Conservation (phyloP, 2,113 vertebrate genomes). For the Arenaria interpres region DNA sequence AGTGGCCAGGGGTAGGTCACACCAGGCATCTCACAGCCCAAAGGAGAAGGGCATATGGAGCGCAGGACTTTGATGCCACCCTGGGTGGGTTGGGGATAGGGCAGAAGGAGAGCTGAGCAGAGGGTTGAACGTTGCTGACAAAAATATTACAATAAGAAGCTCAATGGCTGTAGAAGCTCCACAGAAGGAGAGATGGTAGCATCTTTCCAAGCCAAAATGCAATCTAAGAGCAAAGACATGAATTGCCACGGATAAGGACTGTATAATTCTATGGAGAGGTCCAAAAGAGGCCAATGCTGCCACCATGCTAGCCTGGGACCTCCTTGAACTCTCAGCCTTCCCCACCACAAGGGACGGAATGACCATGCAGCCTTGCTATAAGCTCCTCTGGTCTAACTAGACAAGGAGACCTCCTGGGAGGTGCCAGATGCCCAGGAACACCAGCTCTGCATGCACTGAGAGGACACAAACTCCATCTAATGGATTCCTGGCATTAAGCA, state of each 20-base stretch:
- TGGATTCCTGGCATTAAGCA: neutral
- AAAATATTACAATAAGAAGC: neutral
- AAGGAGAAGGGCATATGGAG: neutral
- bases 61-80: neutral
- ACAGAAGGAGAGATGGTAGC: neutral
- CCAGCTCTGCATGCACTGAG: neutral
- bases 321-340: neutral
- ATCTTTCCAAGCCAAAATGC: neutral
- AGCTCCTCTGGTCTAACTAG: neutral
- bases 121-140: neutral
- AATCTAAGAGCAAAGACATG: neutral
- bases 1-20: neutral
- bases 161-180: neutral
- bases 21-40: neutral
- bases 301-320: neutral
- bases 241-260: neutral
- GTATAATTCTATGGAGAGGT: neutral
- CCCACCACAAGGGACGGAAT: rapidly evolving
- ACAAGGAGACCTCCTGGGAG: neutral
- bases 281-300: rapidly evolving
- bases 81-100: neutral
- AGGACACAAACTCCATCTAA: neutral
- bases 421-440: rapidly evolving
- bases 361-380: neutral
- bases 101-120: neutral